Percentiles rank a stretch among this genome's conserved stretches.
Evolutionary conservation across 2,888 invertebrate genomes (phyloP).

Genomic region (Stramonita haemastoma): DNA sequence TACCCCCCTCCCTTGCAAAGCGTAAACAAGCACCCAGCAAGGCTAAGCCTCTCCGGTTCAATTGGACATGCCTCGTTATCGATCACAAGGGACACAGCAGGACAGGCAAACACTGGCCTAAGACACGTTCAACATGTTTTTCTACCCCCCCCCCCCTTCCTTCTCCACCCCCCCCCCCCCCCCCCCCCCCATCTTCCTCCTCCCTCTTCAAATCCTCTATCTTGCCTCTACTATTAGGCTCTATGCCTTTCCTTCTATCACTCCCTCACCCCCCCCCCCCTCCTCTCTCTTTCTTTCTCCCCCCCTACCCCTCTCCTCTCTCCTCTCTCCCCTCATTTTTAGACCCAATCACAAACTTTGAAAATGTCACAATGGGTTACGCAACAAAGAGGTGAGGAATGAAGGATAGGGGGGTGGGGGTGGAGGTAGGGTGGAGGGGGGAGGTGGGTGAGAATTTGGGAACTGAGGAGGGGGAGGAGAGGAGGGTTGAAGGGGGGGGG

Average conservation of each 20-base stretch:
- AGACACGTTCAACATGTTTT: slow-evolving; percentile 41
- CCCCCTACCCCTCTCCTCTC: background rate
- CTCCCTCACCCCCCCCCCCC: background rate
- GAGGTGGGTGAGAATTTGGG: background rate
- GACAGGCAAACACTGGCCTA: slow-evolving; percentile 36
- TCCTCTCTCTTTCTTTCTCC: background rate
- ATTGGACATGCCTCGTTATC: slow-evolving; percentile 34
- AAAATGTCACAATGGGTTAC: slow-evolving; percentile 36
- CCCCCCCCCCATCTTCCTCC: background rate
- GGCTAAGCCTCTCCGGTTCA: slow-evolving; percentile 2
- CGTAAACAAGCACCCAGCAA: background rate
- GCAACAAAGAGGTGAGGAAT: background rate
- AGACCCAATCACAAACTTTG: slow-evolving; percentile 40
- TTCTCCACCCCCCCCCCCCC: too few species aligned
- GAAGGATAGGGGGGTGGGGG: background rate
- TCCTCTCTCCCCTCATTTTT: too few species aligned
- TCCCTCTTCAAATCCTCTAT: too few species aligned
- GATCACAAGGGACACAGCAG: slow-evolving; percentile 3
- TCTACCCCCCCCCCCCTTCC: background rate
- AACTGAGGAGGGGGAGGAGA: background rate
- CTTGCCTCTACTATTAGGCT: too few species aligned
- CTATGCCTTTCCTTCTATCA: background rate
- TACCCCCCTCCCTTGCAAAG: background rate
- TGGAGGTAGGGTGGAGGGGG: background rate
- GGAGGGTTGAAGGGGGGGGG: background rate